Evolutionary conservation across 2,113 vertebrate genomes (phyloP), one percentile per base, ranked within the genome.

Genomic region (Malaclemys terrapin): DNA sequence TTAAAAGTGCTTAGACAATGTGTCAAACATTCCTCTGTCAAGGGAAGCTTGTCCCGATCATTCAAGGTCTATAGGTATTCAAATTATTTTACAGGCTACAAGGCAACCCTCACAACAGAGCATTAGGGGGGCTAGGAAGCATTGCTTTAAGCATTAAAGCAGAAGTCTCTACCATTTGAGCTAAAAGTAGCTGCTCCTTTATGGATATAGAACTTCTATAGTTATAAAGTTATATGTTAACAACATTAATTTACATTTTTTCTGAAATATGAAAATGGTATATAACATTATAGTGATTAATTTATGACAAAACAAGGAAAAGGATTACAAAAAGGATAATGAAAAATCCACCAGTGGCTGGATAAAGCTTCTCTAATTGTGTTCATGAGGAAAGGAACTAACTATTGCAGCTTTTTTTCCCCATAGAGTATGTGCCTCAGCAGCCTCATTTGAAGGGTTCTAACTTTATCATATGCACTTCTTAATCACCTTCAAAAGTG

Each of bases 341-440:
- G 56, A 47, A 8, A 80, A 78, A 22, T 9, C 22, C 38, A 91
- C 31, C 78, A 89, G 27, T 9, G 52, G 72, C 35, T 49, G n/a
- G 17, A 11, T 20, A 88, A 91, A 95, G 57, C 16, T 29, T 87
- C 38, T 72, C 49, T 94, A 25, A 82, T 88, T 91, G 93, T 22
- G 42, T 42, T 88, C 9, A 0, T 8, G 80, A 53, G 45, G 85
- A 22, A 92, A 91, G 85, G 9, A 35, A 91, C 7, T 3, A 91
- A 75, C 9, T 83, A 47, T 25, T 83, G 45, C 80, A 89, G 22
- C 27, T 42, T 22, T 20, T 17, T 65, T 62, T 31, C 49, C 76
- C 6, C 69, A 94, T 20, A 81, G 50, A 88, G 78, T 14, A 11
- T 4, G 76, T 5, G 49, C 2, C 25, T 76, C 22, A 45, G 24